A percentile compares a stretch with the other conserved stretches of the same genome.
Evolutionary conservation across 2,113 vertebrate genomes (phyloP).

Genomic region (Rhineura floridana): DNA sequence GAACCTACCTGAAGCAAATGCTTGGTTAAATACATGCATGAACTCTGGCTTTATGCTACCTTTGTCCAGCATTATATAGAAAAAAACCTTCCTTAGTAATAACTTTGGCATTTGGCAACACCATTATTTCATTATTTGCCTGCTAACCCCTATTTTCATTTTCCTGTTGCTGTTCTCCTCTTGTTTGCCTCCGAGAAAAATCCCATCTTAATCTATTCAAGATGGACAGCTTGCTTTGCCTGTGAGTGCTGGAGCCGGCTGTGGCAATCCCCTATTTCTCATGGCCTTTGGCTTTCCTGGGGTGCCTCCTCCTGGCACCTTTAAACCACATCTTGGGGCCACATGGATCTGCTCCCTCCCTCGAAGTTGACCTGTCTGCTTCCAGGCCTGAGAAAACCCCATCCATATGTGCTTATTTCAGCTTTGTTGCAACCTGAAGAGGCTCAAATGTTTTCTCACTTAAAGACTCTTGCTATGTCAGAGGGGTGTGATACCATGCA

Average conservation of each 20-base stretch:
- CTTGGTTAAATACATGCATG: background rate
- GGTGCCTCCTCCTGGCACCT: slow-evolving; percentile 17
- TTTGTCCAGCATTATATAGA: background rate
- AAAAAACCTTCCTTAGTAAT: background rate
- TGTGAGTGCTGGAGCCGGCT: background rate
- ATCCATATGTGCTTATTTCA: background rate
- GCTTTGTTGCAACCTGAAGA: background rate
- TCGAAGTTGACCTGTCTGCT: slow-evolving; percentile 13
- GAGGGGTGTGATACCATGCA: background rate
- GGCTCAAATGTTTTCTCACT: background rate
- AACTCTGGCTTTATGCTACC: background rate
- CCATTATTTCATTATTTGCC: background rate
- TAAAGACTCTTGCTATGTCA: background rate
- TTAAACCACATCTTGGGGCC: slow-evolving; percentile 23
- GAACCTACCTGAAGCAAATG: background rate
- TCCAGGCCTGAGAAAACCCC: slow-evolving; percentile 7
- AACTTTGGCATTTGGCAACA: background rate
- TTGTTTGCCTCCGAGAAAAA: background rate
- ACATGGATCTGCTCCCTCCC: slow-evolving; percentile 8
- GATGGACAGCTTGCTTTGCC: slow-evolving; percentile 14
- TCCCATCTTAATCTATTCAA: slow-evolving; percentile 24
- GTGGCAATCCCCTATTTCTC: background rate
- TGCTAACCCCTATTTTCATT: background rate
- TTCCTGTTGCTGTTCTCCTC: background rate
- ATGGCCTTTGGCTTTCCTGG: slow-evolving; percentile 22